Evolutionary conservation across 1,140 invertebrate genomes (phyloP).

Genomic region (Habropoda laboriosa): DNA sequence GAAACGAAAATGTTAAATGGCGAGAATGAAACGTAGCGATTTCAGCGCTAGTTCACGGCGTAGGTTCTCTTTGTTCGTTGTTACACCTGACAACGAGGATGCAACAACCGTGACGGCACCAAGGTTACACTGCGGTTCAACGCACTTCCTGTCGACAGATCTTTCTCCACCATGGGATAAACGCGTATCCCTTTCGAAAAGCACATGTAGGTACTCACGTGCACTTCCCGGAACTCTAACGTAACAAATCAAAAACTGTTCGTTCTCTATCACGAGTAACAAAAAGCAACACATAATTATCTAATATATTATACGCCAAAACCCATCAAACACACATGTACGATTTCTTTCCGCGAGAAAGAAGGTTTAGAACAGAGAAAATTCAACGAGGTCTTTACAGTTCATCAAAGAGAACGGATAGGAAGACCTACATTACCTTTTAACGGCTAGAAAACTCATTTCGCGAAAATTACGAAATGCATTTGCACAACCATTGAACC

Average conservation of each 20-base stretch:
- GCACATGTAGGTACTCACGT: neutral
- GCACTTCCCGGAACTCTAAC: slow-evolving; percentile 13
- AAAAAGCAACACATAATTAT: too few species aligned
- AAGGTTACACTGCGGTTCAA: slow-evolving; percentile 80
- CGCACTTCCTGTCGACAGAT: slow-evolving; percentile 75
- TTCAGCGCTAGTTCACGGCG: slow-evolving; percentile 25
- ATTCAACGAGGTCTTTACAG: neutral
- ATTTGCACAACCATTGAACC: neutral
- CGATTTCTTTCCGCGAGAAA: neutral
- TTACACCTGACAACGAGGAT: slow-evolving; percentile 78
- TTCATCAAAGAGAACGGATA: neutral
- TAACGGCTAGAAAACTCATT: neutral
- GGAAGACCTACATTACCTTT: neutral
- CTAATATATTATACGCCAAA: too few species aligned
- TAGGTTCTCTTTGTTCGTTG: slow-evolving; percentile 54
- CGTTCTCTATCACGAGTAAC: neutral
- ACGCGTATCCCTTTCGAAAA: slow-evolving; percentile 37
- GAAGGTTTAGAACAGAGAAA: too few species aligned
- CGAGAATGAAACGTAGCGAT: slow-evolving; percentile 29
- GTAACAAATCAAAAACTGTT: neutral
- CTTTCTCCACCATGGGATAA: slow-evolving; percentile 58
- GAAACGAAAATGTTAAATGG: slow-evolving; percentile 13
- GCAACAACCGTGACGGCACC: slow-evolving; percentile 77
- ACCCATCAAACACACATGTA: too few species aligned
- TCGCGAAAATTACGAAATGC: neutral